Conservation (phyloP, 92 coral and sea anemone genomes). For the Porites rus region DNA sequence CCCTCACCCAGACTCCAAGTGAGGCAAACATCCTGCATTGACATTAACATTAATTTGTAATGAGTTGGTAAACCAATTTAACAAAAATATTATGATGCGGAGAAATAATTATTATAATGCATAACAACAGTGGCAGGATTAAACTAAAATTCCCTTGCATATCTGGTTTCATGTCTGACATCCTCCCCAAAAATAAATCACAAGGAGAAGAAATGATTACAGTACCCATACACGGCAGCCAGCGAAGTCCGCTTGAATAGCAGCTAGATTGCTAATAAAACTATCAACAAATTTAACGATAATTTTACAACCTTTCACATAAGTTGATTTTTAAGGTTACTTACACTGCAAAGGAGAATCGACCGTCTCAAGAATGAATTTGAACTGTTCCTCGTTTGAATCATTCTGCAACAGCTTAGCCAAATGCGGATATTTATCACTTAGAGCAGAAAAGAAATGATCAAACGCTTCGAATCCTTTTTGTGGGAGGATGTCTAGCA, state of each 20-base stretch:
- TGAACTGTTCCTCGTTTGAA: conserved; percentile 53
- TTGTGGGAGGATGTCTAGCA: conserved; percentile 86
- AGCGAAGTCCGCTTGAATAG: neutral
- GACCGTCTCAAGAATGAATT: conserved; percentile 47
- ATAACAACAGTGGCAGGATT: neutral
- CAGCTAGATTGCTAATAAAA: neutral
- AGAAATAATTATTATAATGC: neutral
- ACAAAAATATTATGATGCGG: too few relatives aligned
- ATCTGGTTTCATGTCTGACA: neutral
- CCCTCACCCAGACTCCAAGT: too few relatives aligned
- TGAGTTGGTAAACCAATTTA: neutral
- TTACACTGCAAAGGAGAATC: conserved; percentile 85
- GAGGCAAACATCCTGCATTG: too few relatives aligned
- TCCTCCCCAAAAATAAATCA: neutral
- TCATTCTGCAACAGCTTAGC: conserved; percentile 76
- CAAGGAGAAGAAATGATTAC: too few relatives aligned
- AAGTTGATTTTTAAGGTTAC: conserved; percentile 10
- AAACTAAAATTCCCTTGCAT: neutral
- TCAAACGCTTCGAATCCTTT: conserved; percentile 90
- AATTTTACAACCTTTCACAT: too few relatives aligned
- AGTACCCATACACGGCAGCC: too few relatives aligned
- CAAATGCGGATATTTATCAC: conserved; percentile 90
- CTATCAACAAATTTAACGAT: neutral
- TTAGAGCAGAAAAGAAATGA: conserved; percentile 69
- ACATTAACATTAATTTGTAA: neutral